Base-by-base conservation (phyloP, 2,888 invertebrate genomes). In the Dromius quadrimaculatus region DNA sequence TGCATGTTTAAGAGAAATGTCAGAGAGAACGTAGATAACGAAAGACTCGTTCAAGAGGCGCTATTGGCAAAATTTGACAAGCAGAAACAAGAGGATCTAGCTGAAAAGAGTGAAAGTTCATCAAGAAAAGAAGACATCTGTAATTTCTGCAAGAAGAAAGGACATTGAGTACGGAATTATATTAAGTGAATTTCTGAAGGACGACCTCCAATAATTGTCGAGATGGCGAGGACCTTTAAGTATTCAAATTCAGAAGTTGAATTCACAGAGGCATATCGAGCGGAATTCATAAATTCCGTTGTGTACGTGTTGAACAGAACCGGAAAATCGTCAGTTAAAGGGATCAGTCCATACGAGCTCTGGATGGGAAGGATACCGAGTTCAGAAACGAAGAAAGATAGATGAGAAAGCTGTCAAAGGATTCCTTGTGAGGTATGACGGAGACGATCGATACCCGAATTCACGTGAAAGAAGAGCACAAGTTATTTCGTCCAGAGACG, bases 151-250 rank as follows among this genome's bases (percentile, higher is more conserved):
- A 73, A 74, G 34, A 68, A 71, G 45, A 72, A 71, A 22, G 71
- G 74, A 2, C 72, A 76, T 63, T 76, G 74, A 72, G 61, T 74
- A 3, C 57, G 15, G n/a, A 57, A 32, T 4, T 72, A 72, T 23
- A 71, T 61, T 32, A 71, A 76, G 47, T 78, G 77, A 75, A 77
- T 76, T 50, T 72, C 72, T 70, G 76, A 76, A 69, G 77, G 76
- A 47, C 19, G 61, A 71, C 75, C 73, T 34, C 50, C 32, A 13
- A 70, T 59, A 19, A 65, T 41, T 4, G 70, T 3, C 34, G 77
- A 77, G 54, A 76, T 76, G 76, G 76, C 75, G 2, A 75, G 76
- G 69, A 75, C 75, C 0, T 72, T 77, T 9, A 77, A 74, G 50
- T 76, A 77, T 73, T 74, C 45, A 2, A 45, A 20, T 20, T 8